phyloP scores from a whole-genome alignment of 2,888 invertebrate genomes.

The Cheiracanthium punctorium region DNA sequence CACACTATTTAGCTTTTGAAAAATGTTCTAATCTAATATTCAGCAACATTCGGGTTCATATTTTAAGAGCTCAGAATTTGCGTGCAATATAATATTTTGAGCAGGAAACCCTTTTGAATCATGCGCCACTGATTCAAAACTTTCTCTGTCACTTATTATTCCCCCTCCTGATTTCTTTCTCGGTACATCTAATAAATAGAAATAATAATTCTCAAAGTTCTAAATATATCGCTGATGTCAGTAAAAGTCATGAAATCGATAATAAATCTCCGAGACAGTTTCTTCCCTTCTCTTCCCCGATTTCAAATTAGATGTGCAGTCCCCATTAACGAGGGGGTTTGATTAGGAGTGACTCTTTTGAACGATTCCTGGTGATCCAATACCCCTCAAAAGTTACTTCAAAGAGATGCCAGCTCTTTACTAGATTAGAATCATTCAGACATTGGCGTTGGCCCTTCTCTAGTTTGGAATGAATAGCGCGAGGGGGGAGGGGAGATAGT shows the following conservation, averaged over 20 bases:
- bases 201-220: neutral
- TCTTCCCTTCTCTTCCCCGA: neutral
- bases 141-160: no score
- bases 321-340: constrained; percentile 12
- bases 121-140: no score
- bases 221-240: neutral
- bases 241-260: constrained; percentile 4
- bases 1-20: no score
- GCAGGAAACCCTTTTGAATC: no score
- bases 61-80: no score
- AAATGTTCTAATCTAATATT: no score
- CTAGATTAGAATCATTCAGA: constrained; percentile 15
- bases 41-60: no score
- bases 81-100: no score
- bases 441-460: constrained; percentile 6
- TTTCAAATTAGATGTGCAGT: constrained; percentile 8
- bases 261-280: neutral
- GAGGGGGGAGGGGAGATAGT: neutral
- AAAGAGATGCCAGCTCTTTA: constrained; percentile 15
- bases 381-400: constrained; percentile 12
- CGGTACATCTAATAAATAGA: neutral
- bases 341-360: constrained; percentile 17
- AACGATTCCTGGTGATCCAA: constrained; percentile 12
- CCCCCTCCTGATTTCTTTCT: neutral
- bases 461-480: neutral